Conservation (phyloP, 2,113 vertebrate genomes). For the Oceanodroma tethys region DNA sequence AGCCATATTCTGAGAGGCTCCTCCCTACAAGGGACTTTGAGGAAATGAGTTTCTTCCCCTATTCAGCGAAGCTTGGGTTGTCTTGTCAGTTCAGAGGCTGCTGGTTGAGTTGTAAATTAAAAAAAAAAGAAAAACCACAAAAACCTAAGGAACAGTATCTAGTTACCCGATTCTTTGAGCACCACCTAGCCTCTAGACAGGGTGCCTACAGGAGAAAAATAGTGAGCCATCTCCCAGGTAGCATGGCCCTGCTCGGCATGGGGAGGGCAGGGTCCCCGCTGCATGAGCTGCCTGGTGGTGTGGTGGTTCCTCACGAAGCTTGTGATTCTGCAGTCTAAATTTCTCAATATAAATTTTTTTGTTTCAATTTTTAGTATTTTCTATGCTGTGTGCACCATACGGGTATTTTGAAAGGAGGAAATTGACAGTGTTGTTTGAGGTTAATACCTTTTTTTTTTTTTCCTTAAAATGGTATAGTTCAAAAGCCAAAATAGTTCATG, state of each 20-base stretch:
- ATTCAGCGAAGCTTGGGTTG: background rate
- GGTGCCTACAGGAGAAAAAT: background rate
- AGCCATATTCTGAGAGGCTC: background rate
- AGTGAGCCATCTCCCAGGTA: background rate
- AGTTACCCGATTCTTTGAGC: background rate
- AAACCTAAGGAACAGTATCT: background rate
- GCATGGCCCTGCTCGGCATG: background rate
- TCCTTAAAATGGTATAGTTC: background rate
- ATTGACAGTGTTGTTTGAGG: background rate
- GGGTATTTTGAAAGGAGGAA: background rate
- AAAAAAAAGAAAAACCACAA: too few species aligned
- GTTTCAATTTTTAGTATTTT: background rate
- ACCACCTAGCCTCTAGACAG: background rate
- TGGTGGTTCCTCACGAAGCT: background rate
- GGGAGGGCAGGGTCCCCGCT: background rate
- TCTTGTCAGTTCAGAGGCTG: background rate
- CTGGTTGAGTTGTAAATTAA: background rate
- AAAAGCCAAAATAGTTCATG: background rate
- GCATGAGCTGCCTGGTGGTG: background rate
- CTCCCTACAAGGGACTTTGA: background rate
- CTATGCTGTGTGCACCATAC: accelerated
- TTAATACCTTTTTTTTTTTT: background rate
- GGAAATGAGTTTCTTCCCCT: background rate
- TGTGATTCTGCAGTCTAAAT: background rate
- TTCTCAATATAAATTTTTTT: background rate